These are phyloP conservation scores for Zoanthus solanderi DNA, from an alignment of 92 coral and sea anemone species.

Conservation along the genomic window DNA sequence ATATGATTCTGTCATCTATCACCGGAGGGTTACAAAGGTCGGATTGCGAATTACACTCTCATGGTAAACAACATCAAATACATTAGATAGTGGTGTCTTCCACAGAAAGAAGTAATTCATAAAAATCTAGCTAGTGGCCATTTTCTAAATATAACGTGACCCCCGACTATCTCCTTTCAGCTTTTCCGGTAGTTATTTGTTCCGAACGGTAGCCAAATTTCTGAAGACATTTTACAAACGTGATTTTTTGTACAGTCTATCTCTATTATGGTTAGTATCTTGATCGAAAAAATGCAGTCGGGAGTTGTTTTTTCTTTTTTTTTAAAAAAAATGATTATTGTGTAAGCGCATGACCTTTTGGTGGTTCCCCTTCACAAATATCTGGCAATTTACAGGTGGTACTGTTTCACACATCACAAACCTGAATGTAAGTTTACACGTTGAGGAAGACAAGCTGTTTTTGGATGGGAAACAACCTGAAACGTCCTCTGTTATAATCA, in stretches of 20 bases:
- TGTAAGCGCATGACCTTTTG: not conserved
- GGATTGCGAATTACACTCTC: constrained; percentile 18
- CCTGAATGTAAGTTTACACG: not conserved
- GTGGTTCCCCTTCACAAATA: not conserved
- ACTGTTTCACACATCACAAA: constrained; percentile 16
- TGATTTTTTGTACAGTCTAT: not conserved
- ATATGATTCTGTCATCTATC: constrained; percentile 36
- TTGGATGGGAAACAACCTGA: constrained; percentile 14
- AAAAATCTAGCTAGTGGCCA: constrained; percentile 3
- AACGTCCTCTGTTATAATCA: not conserved
- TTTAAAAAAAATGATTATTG: too few species aligned
- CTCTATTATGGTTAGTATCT: not conserved
- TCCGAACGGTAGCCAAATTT: constrained; percentile 1
- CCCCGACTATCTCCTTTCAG: not conserved
- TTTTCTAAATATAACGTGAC: constrained; percentile 18
- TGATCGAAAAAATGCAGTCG: not conserved
- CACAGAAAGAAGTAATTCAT: constrained; percentile 16
- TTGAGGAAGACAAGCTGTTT: not conserved
- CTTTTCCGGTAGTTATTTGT: not conserved
- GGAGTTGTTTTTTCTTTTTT: not conserved
- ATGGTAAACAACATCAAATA: not conserved
- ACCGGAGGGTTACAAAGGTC: constrained; percentile 3
- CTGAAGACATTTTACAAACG: not conserved
- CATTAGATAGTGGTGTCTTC: constrained; percentile 18
- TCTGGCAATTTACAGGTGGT: constrained; percentile 11